Conservation (phyloP, 2,888 invertebrate genomes). For the Pemphredon lugubris region DNA sequence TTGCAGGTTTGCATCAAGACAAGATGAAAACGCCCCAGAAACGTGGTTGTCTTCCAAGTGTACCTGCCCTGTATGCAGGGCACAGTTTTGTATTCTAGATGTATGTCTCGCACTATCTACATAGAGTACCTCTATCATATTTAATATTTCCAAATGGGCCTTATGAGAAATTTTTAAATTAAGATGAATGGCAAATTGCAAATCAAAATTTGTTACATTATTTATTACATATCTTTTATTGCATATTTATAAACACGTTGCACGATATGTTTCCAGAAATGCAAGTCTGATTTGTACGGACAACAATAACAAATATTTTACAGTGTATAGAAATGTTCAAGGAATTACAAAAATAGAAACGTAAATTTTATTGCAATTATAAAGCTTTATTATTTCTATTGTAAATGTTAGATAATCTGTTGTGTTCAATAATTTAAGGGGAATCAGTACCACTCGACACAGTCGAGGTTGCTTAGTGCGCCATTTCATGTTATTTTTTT, state of each 20-base stretch:
- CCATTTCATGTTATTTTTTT: too few relatives aligned
- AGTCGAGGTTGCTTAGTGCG: too few relatives aligned
- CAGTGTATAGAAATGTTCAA: not conserved
- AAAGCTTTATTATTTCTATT: not conserved
- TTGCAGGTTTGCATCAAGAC: constrained; percentile 89
- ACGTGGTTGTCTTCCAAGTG: constrained; percentile 92
- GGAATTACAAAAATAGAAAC: not conserved
- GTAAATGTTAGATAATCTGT: too few relatives aligned
- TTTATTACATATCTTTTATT: not conserved
- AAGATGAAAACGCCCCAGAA: constrained; percentile 86
- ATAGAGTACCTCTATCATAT: constrained; percentile 35
- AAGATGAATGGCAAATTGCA: not conserved
- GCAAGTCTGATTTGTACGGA: not conserved
- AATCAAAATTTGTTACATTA: not conserved
- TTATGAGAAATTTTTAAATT: not conserved
- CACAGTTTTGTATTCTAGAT: constrained; percentile 92
- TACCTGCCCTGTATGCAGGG: constrained; percentile 94
- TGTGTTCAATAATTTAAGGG: too few relatives aligned
- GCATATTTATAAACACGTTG: not conserved
- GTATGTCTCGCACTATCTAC: constrained; percentile 81
- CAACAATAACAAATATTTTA: not conserved
- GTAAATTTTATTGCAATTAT: not conserved
- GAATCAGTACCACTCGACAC: too few relatives aligned
- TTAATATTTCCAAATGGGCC: not conserved
- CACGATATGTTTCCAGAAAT: not conserved